Evolutionary conservation across 1,140 invertebrate species (phyloP).

Genomic region (Chionoecetes opilio): DNA sequence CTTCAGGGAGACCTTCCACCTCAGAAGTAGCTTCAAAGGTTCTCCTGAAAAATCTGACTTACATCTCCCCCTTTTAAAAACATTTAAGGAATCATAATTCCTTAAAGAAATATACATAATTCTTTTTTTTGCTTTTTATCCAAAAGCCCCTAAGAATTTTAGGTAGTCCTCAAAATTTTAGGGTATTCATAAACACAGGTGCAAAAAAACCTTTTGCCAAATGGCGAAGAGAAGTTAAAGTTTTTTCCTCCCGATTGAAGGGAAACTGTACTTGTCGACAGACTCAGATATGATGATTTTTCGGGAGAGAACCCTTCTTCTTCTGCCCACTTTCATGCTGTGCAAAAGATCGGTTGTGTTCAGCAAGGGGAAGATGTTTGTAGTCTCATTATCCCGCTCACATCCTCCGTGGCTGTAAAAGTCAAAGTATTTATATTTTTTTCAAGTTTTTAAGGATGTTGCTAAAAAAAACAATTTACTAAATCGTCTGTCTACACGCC

Average conservation of each 20-base stretch:
- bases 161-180: no score
- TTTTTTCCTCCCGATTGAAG: conserved; percentile 82
- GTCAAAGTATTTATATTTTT: no score
- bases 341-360: conserved; percentile 93
- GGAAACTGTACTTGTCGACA: conserved; percentile 94
- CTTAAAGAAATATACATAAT: no score
- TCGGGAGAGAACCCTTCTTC: conserved; percentile 68
- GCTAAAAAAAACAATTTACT: no score
- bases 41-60: conserved; percentile 66
- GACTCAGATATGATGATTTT: conserved; percentile 81
- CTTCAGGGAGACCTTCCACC: conserved; percentile 89
- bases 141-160: no score
- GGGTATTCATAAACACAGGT: not conserved
- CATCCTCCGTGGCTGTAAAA: conserved; percentile 92
- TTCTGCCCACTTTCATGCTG: conserved; percentile 92
- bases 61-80: conserved; percentile 57
- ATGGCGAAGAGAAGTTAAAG: conserved; percentile 57
- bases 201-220: conserved; percentile 54
- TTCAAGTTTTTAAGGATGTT: no score
- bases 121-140: no score
- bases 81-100: no score
- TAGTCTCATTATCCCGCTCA: conserved; percentile 91
- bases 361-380: conserved; percentile 90
- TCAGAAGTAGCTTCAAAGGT: conserved; percentile 88
- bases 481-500: no score